Base-by-base conservation (phyloP, 2,888 invertebrate genomes). In the Liodrosophila aerea region DNA sequence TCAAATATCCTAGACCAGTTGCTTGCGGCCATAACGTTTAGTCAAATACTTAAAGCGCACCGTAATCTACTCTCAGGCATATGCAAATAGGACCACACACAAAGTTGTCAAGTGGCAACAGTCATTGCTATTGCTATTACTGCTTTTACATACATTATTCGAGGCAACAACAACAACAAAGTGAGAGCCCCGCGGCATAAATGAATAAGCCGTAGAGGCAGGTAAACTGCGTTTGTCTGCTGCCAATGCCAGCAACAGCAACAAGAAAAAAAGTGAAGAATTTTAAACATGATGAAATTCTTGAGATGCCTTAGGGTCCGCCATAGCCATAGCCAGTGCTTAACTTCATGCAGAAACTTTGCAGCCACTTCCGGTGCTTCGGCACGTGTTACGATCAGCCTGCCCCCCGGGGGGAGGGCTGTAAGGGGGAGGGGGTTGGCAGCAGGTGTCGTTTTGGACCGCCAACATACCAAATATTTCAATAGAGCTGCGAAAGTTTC, bases 401-500 rank as follows among this genome's bases (percentile, higher is more conserved):
- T n/a, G n/a, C 11, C 4, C 12, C n/a, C 2, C 13, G n/a, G 36
- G 18, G 0, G 11, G 40, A 36, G 46, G 43, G 59, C 56, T 73
- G 64, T 73, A 76, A 78, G 81, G n/a, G n/a, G n/a, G n/a, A n/a
- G n/a, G 18, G 0, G 11, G 40, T 39, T 46, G 43, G 59, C 56
- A 76, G 64, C 75, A 76, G 82, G 81, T 78, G 82, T 70, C 50
- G 64, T 45, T n/a, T 39, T 39, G 53, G 56, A 39, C 51, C 47
- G 59, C 62, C 29, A 45, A 59, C 46, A 56, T 47, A 46, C 53
- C 61, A 41, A 60, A 67, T 57, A 70, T 68, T 78, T 78, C 82
- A 78, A 82, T 76, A 69, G 71, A 58, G 63, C 66, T 59, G 50
- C 64, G 63, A 76, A 78, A 78, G 60, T 82, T 80, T 80, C 76